Evolutionary conservation across 64 coral and sea anemone species (phyloP).

Genomic region (Anthopleura sola): DNA sequence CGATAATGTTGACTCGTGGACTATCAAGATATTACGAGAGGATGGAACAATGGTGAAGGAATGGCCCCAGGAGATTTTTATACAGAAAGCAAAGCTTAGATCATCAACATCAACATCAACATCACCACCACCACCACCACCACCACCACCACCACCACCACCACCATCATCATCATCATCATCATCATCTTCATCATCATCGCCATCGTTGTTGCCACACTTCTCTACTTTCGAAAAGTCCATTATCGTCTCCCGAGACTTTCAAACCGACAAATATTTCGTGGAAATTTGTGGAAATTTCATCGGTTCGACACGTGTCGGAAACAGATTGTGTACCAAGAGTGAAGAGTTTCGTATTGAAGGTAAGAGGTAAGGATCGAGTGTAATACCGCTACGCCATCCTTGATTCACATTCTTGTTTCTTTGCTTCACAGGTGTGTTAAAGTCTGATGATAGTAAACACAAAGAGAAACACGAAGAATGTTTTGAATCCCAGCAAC

Average conservation of each 20-base stretch:
- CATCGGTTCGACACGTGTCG: neutral
- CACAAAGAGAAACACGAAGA: slow-evolving; percentile 38
- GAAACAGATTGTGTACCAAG: slow-evolving; percentile 13
- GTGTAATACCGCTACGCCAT: neutral
- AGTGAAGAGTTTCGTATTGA: slow-evolving; percentile 48
- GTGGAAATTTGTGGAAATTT: slow-evolving; percentile 23
- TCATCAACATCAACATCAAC: neutral
- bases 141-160: neutral
- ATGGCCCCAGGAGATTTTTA: neutral
- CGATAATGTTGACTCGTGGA: slow-evolving; percentile 45
- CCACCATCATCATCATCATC: neutral
- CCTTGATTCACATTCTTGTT: neutral
- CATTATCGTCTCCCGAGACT: neutral
- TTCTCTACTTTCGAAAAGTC: slow-evolving; percentile 13
- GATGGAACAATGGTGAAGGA: neutral
- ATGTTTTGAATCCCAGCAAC: slow-evolving; percentile 15
- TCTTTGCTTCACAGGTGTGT: neutral
- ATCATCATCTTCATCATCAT: neutral
- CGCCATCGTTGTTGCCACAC: neutral
- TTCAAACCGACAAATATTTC: neutral
- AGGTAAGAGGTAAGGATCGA: too few species aligned
- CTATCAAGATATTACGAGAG: slow-evolving; percentile 22
- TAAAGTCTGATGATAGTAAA: neutral
- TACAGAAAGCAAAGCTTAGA: neutral
- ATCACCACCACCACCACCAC: neutral